Percentiles rank a stretch among this genome's conserved stretches.
Evolutionary conservation across 2,113 vertebrate genomes (phyloP).

Genomic region (Mungos mungo): DNA sequence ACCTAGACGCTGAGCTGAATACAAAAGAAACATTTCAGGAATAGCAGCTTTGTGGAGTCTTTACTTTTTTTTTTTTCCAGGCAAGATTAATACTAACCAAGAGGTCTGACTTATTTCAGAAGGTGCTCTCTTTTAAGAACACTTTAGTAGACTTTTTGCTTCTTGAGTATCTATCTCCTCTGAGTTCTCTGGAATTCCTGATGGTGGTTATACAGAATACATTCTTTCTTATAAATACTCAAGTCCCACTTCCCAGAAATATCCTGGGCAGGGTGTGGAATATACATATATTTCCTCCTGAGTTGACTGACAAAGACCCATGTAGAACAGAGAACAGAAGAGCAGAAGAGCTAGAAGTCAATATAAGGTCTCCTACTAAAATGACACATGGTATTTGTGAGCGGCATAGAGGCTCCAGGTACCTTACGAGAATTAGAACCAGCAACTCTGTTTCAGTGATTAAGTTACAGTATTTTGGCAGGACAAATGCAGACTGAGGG

Average conservation of each 20-base stretch:
- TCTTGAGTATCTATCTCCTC: not conserved
- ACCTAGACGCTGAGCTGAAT: not conserved
- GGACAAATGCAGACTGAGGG: not conserved
- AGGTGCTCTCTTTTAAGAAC: not conserved
- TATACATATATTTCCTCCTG: not conserved
- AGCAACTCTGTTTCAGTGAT: not conserved
- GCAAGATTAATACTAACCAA: not conserved
- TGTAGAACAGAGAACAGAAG: not conserved
- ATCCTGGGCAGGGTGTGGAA: not conserved
- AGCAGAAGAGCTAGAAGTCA: not conserved
- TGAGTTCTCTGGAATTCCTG: not conserved
- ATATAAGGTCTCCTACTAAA: not conserved
- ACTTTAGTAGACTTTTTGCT: not conserved
- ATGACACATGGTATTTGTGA: constrained; percentile 41
- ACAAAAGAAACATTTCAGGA: not conserved
- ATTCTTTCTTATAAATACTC: not conserved
- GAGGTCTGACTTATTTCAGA: not conserved
- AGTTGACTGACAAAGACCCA: not conserved
- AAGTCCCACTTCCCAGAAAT: not conserved
- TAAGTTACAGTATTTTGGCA: not conserved
- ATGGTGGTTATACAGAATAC: not conserved
- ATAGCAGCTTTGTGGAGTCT: not conserved
- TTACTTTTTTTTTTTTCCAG: not conserved
- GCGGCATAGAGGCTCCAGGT: constrained; percentile 16
- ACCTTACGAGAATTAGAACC: constrained; percentile 48